These are phyloP conservation scores for Apocrypta bakeri DNA, from an alignment of 1,140 invertebrate genomes.

Conservation along the genomic window DNA sequence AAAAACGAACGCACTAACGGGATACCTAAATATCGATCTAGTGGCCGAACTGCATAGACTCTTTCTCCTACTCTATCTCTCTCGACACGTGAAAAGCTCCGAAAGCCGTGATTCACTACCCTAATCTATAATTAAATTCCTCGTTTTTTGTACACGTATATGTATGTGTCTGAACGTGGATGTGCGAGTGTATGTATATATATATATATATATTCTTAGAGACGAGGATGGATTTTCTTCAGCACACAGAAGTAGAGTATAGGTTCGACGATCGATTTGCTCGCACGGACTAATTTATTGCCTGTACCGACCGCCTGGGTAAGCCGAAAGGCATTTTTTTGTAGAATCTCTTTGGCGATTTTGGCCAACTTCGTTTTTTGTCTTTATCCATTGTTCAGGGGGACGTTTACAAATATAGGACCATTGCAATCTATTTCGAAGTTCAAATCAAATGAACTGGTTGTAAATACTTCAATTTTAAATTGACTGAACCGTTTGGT, in stretches of 20 bases:
- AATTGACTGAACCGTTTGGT: neutral
- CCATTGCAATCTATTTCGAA: constrained; percentile 17
- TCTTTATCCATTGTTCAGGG: neutral
- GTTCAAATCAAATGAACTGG: constrained; percentile 37
- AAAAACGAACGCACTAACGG: constrained; percentile 31
- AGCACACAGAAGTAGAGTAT: neutral
- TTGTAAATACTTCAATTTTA: constrained; percentile 36
- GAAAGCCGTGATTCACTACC: constrained; percentile 40
- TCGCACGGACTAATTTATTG: constrained; percentile 46
- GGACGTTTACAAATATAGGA: neutral
- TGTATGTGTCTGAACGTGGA: neutral
- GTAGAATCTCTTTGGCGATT: neutral
- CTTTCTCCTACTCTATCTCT: neutral
- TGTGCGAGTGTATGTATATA: too few relatives aligned
- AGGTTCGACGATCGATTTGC: constrained; percentile 50
- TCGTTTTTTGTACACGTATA: constrained; percentile 40
- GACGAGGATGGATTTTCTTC: constrained; percentile 41
- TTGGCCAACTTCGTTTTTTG: neutral
- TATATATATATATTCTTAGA: neutral
- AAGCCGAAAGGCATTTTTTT: too few relatives aligned
- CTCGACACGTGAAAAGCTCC: neutral
- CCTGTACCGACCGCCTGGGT: neutral
- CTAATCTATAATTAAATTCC: constrained; percentile 49
- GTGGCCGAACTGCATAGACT: neutral
- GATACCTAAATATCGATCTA: constrained; percentile 46